Evolutionary conservation across 2,797 vertebrate genomes (phyloP).

Genomic region (Melanotaenia maccullochi): DNA sequence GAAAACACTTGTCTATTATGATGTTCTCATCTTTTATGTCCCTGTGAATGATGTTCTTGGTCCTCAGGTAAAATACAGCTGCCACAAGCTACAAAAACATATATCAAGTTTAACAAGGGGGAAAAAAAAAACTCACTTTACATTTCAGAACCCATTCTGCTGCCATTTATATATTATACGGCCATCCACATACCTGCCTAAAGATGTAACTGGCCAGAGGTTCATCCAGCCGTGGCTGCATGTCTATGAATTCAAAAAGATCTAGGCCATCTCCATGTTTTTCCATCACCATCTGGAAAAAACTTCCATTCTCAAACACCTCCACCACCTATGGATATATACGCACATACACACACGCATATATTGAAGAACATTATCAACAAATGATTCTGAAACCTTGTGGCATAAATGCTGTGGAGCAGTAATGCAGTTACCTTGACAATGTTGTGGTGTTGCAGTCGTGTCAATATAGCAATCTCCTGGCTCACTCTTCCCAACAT

Average conservation of each 20-base stretch:
- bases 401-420: neutral
- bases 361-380: neutral
- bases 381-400: neutral
- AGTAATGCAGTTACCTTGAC: constrained; percentile 83
- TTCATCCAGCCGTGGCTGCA: constrained; percentile 90
- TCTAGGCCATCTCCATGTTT: constrained; percentile 93
- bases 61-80: constrained; percentile 89
- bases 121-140: neutral
- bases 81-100: constrained; percentile 86
- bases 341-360: neutral
- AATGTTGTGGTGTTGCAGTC: constrained; percentile 89
- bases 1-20: constrained; percentile 92
- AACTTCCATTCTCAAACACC: constrained; percentile 92
- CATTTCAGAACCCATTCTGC: neutral
- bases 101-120: constrained; percentile 12
- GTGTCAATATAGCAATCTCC: constrained; percentile 91
- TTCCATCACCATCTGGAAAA: constrained; percentile 98
- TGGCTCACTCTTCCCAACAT: constrained; percentile 89
- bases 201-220: constrained; percentile 94
- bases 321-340: constrained; percentile 84
- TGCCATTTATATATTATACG: neutral
- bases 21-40: constrained; percentile 99
- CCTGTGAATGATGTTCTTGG: constrained; percentile 87
- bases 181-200: constrained; percentile 84
- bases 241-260: constrained; percentile 95